phyloP scores from a whole-genome alignment of 2,113 vertebrate species.

The Psilopsiagon aurifrons region DNA sequence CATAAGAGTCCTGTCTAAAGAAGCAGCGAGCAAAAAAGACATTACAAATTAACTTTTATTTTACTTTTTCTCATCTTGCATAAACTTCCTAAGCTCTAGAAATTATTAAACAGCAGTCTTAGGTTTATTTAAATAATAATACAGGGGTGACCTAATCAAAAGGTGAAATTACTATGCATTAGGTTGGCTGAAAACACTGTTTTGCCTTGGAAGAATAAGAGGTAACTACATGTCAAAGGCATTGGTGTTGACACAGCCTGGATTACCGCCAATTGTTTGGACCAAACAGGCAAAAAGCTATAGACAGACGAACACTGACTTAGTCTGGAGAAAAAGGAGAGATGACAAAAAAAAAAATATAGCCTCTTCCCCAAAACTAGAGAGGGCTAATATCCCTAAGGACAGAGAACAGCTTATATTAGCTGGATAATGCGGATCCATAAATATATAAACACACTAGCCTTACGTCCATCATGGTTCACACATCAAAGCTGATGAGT shows the following conservation, averaged over 20 bases:
- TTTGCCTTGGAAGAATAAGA: background rate
- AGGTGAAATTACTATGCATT: background rate
- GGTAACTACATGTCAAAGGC: background rate
- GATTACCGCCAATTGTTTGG: background rate
- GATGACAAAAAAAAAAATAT: background rate
- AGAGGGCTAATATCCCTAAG: background rate
- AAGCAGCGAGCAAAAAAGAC: background rate
- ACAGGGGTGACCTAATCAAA: background rate
- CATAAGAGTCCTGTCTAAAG: background rate
- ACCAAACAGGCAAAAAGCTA: background rate
- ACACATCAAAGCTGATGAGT: background rate
- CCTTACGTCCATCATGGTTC: background rate
- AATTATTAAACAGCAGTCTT: background rate
- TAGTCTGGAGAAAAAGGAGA: background rate
- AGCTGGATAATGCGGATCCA: background rate
- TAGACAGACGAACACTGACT: background rate
- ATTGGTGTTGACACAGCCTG: background rate
- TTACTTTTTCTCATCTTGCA: background rate
- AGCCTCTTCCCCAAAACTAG: background rate
- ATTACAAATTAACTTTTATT: background rate
- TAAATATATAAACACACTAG: background rate
- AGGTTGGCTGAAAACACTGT: background rate
- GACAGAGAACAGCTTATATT: background rate
- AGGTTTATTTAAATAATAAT: background rate
- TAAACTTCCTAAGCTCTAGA: background rate